These are phyloP conservation scores for Diadema setosum DNA, from an alignment of 35 echinoderm and acorn worm species.

Conservation along the genomic window DNA sequence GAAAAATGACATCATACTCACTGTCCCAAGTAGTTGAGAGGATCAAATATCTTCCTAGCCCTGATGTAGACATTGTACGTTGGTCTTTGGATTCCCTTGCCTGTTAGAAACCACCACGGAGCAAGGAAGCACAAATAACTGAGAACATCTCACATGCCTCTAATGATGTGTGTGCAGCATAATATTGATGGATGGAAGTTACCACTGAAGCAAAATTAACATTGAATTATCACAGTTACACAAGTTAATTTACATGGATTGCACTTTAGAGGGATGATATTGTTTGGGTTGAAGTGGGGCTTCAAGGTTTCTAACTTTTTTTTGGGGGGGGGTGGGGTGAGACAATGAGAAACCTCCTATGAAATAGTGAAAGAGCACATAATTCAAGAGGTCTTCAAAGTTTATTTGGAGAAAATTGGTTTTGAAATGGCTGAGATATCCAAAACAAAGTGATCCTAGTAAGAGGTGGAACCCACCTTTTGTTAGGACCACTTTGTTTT, in stretches of 20 bases:
- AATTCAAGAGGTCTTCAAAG: too few species aligned
- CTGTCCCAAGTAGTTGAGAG: not conserved
- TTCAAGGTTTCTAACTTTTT: too few species aligned
- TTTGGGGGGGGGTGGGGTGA: too few species aligned
- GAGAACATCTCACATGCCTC: not conserved
- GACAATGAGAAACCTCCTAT: too few species aligned
- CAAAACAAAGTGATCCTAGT: too few species aligned
- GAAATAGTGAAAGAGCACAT: too few species aligned
- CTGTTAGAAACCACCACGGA: not conserved
- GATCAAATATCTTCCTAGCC: slow-evolving; percentile 15
- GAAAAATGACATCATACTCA: too few species aligned
- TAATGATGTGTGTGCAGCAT: not conserved
- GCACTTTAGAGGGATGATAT: not conserved
- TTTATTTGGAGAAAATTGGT: too few species aligned
- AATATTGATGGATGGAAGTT: not conserved
- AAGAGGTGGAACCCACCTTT: too few species aligned
- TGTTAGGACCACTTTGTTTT: too few species aligned
- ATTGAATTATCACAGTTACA: not conserved
- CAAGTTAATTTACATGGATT: not conserved
- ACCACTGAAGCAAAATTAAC: not conserved
- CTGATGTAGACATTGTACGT: slow-evolving; percentile 9
- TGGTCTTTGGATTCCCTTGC: not conserved
- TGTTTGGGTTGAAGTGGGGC: not conserved
- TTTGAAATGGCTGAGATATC: too few species aligned
- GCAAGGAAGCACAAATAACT: not conserved